Base-by-base conservation (phyloP, 2,113 vertebrate genomes). In the Myodes glareolus region DNA sequence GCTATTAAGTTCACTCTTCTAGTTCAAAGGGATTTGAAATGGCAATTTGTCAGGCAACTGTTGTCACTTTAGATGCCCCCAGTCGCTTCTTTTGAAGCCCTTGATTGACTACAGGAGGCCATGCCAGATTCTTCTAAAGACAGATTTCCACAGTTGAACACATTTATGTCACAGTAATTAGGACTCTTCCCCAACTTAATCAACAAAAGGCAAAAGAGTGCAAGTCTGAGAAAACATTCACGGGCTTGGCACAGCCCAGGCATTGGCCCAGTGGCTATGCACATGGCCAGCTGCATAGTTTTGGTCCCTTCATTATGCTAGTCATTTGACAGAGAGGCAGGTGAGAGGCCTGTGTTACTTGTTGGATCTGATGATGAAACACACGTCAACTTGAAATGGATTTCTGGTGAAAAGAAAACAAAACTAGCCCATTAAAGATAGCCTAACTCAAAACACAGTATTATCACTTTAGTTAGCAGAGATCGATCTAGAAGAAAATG, bases 11-110 rank as follows among this genome's bases (percentile, higher is more conserved):
- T 98, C 97, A 88, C 97, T 97, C 97, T 96, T 97, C 95, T 96
- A 97, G 97, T 98, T 98, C 98, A 98, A 98, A 98, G 97, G 92
- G 92, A 97, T 97, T 97, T 45, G 94, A 95, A 98, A 98, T 96
- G 96, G 97, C 96, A 98, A 98, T 98, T 98, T 98, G 98, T 98
- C 98, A 98, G 98, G 98, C 97, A 98, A 97, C 97, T 98, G 98
- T 97, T 98, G 97, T 98, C 97, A 97, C 97, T 98, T 97, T 97
- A 97, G 96, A 97, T 68, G 96, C 82, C 96, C 95, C 95, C 94
- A 72, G 89, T 96, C 90, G 95, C 94, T 97, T 95, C 95, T 97
- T 98, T 98, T 98, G 98, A 98, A 98, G 98, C 97, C n/a, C 91
- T 95, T 98, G 97, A 98, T 98, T 98, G 98, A 97, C 96, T 98